Conservation (phyloP, 2,797 vertebrate genomes). For the Megalops cyprinoides region DNA sequence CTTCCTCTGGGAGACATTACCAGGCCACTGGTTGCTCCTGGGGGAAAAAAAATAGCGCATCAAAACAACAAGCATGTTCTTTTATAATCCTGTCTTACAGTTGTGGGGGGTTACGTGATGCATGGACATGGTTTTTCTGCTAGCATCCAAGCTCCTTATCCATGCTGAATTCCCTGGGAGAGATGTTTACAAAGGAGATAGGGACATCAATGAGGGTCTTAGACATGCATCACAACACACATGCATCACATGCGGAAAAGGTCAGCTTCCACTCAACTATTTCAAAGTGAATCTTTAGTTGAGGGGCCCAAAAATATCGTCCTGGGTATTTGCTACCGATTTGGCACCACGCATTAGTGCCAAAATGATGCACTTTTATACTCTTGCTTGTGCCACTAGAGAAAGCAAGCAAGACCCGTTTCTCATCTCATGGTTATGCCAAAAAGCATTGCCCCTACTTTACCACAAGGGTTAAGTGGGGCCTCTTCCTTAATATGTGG, state of each 20-base stretch:
- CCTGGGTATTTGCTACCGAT: no score
- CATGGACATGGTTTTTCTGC: neutral
- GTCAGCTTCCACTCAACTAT: neutral
- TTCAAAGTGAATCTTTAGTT: neutral
- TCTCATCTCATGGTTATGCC: no score
- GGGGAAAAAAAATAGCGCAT: constrained; percentile 18
- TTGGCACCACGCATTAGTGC: no score
- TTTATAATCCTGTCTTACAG: neutral
- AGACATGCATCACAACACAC: no score
- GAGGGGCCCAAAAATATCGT: neutral
- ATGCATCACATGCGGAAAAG: neutral
- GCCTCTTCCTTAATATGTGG: no score
- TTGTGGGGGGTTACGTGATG: neutral
- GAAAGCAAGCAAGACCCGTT: no score
- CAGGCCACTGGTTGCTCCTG: neutral
- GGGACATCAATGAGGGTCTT: no score
- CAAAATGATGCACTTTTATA: no score
- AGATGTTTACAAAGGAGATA: no score
- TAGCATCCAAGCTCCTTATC: neutral
- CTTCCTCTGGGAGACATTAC: constrained; percentile 12
- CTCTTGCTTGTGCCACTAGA: no score
- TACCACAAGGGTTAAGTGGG: no score
- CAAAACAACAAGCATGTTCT: neutral
- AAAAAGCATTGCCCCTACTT: no score
- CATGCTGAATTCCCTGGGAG: neutral